Percentiles rank a stretch among this genome's conserved stretches.
These are phyloP conservation scores for Incurvaria masculella DNA, from an alignment of 2,888 invertebrate species.

Conservation along the genomic window DNA sequence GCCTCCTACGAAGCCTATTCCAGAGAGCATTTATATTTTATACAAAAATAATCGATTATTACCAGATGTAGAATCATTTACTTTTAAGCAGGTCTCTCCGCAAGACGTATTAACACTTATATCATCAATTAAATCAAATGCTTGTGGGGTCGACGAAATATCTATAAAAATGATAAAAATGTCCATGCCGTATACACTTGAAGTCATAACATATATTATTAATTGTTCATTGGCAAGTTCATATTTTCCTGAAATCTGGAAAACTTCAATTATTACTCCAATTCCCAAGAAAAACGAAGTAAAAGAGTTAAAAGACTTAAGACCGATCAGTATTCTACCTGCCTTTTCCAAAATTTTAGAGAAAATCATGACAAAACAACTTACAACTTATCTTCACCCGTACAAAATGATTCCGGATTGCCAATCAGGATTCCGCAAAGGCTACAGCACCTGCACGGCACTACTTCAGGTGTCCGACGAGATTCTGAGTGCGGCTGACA, in stretches of 20 bases:
- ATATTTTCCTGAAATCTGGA: slow-evolving; percentile 17
- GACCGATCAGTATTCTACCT: slow-evolving; percentile 19
- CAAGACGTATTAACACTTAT: slow-evolving; percentile 4
- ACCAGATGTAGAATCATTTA: slow-evolving; percentile 7
- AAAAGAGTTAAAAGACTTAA: slow-evolving; percentile 12
- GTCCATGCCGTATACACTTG: not conserved
- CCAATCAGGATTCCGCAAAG: slow-evolving; percentile 21
- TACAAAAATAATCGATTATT: not conserved
- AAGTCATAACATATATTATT: not conserved
- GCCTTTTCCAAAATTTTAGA: slow-evolving; percentile 17
- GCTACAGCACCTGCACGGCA: slow-evolving; percentile 19
- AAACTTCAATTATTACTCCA: slow-evolving; percentile 17
- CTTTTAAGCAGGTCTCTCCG: slow-evolving; percentile 2
- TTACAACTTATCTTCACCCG: slow-evolving; percentile 14
- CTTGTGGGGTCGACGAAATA: slow-evolving; percentile 9
- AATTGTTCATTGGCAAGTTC: slow-evolving; percentile 6
- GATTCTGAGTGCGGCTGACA: slow-evolving; percentile 17
- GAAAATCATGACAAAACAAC: slow-evolving; percentile 14
- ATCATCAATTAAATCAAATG: slow-evolving; percentile 7
- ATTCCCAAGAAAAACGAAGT: slow-evolving; percentile 17
- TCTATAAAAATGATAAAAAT: slow-evolving; percentile 10
- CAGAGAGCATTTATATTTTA: not conserved
- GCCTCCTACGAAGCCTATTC: not conserved
- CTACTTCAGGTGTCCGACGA: slow-evolving; percentile 19
- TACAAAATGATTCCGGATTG: slow-evolving; percentile 15